Evolutionary conservation across 2,888 invertebrate species (phyloP), one percentile per base, ranked within the genome.

Genomic region (Phortica okadai): DNA sequence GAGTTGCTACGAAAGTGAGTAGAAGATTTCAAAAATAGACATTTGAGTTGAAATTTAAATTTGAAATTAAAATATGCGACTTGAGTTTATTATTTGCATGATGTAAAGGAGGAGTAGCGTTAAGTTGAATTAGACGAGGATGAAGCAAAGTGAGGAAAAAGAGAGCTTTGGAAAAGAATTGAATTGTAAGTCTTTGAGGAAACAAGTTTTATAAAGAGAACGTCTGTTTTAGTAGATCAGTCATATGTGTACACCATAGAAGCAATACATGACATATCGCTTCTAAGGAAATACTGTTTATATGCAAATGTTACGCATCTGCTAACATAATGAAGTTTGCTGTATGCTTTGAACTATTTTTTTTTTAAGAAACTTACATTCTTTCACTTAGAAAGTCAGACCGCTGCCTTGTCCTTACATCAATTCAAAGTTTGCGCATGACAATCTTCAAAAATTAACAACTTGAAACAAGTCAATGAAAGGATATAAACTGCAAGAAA

Each of bases 381-480:
- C 3, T 5, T 33, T 33, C 1, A 33, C 33, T 33, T 33, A 4
- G 33, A 3, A 50, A 50, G 50, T 50, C 50, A 50, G 14, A 14
- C 50, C 10, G 10, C 14, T 6, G 14, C 2, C 14, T 6, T 50
- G 10, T 14, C 50, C 14, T 50, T 8, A 50, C 50, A 11, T 14
- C 10, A 50, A 8, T 50, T 50, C 50, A 50, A 50, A 50, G 50
- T 50, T 50, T 3, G 14, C 50, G 50, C 21, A 64, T 64, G 25
- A 64, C 33, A 64, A 14, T 59, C n/a, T 58, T 59, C 41, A 73
- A 73, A 73, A 59, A 73, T 73, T 73, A 59, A 73, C 73, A 73
- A 73, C 59, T 73, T 42, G 59, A 73, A 73, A 73, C 73, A 59
- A 73, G 59, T 73, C 73, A 73, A 73, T 42, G 33, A 41, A 73